A percentile compares a stretch with the other conserved stretches of the same genome.
Evolutionary conservation across 2,888 invertebrate species (phyloP).

Genomic region (Drosophila antonietae): DNA sequence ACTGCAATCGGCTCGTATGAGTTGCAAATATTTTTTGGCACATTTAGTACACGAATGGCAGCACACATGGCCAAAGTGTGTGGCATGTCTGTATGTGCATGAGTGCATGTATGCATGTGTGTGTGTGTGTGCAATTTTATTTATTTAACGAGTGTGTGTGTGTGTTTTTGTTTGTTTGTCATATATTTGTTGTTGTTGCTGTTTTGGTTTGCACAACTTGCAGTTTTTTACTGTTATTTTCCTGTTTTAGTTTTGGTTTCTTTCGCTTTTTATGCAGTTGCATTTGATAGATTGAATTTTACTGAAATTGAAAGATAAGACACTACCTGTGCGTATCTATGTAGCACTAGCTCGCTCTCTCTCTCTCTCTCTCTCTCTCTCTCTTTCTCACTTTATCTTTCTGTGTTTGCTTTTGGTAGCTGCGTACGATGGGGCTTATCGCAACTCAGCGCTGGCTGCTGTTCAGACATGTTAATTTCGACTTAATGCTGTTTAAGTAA

Average conservation of each 20-base stretch:
- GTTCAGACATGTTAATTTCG: conserved; percentile 76
- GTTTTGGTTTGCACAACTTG: conserved; percentile 22
- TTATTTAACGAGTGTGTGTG: conserved; percentile 63
- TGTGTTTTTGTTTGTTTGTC: conserved; percentile 5
- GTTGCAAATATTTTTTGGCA: conserved; percentile 50
- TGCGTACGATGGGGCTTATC: conserved; percentile 23
- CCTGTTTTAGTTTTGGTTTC: conserved; percentile 10
- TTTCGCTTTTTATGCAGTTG: conserved; percentile 52
- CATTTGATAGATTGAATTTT: conserved; percentile 67
- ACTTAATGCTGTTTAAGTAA: conserved; percentile 80
- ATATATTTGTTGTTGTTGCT: conserved; percentile 21
- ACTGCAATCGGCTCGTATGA: conserved; percentile 19
- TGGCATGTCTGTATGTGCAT: conserved; percentile 15
- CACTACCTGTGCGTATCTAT: conserved; percentile 5
- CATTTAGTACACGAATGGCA: conserved; percentile 66
- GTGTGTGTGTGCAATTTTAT: conserved; percentile 67
- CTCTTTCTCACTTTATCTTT: background rate
- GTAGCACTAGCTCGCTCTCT: background rate
- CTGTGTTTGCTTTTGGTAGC: background rate
- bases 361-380: background rate
- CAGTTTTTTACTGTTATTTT: conserved; percentile 11
- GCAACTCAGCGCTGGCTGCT: conserved; percentile 38
- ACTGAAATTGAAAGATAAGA: conserved; percentile 50
- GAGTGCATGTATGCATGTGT: conserved; percentile 14
- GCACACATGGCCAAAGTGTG: conserved; percentile 38